Evolutionary conservation across 2,888 invertebrate species (phyloP), one percentile per base, ranked within the genome.

Genomic region (Mesoligia furuncula): DNA sequence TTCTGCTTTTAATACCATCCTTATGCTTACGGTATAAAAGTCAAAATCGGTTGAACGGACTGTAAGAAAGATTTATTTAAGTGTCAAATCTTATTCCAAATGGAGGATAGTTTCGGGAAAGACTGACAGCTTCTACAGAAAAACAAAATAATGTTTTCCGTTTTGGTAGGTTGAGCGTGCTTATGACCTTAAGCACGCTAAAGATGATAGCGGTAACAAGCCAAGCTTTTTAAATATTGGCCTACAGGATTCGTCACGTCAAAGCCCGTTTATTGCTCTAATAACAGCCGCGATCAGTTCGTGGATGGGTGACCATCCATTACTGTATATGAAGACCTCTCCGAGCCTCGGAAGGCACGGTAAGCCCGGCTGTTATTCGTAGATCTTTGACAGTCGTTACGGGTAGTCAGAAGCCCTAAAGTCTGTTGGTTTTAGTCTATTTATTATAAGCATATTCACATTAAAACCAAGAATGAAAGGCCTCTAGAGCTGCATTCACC

Each of bases 81-180:
- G 9, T 39, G 9, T 39, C 9, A 9, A 39, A 39, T 39, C 9
- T 39, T 9, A 39, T 39, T 39, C 1, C 39, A 39, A 39, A 39
- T 9, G 9, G 9, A 39, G 39, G 3, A 31, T 31, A 57, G 69
- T 62, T 45, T 69, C 24, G 15, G 6, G 36, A 24, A 65, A 61
- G 54, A 13, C 1, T 42, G 31, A 54, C 36, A 17, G 13, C 7
- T 9, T 45, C 17, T 57, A 39, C 20, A 36, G 48, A 27, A 79
- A 54, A 31, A 79, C 15, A 68, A 75, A 75, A 54, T 0, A 48
- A 39, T 15, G 17, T 76, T 39, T 64, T 31, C 24, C 13, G 20
- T 27, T 67, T 27, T 20, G 7, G 45, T 42, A n/a, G 65, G n/a
- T 39, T 65, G 17, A 15, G 39, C 17, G n/a, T 17, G 24, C 36